A percentile compares a stretch with the other conserved stretches of the same genome.
phyloP scores from a whole-genome alignment of 2,888 invertebrate species.

The Synanthedon tipuliformis region DNA sequence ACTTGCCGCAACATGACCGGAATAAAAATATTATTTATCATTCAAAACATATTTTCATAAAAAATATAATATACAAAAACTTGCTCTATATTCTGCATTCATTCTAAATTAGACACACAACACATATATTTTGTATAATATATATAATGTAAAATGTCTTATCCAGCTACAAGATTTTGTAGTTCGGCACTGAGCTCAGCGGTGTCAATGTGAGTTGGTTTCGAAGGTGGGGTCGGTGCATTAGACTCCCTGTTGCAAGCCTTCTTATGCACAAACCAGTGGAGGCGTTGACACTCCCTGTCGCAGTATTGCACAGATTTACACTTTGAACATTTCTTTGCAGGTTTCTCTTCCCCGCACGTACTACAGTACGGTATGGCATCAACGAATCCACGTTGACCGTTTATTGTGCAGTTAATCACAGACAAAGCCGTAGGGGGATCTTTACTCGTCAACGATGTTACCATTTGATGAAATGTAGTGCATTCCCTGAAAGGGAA shows the following conservation, averaged over 20 bases:
- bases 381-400: slow-evolving; percentile 83
- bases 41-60: neutral
- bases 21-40: too few species aligned
- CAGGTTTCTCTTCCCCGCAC: slow-evolving; percentile 89
- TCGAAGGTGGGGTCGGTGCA: slow-evolving; percentile 28
- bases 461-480: slow-evolving; percentile 87
- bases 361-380: slow-evolving; percentile 80
- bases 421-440: slow-evolving; percentile 77
- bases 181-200: slow-evolving; percentile 62
- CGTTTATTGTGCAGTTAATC: slow-evolving; percentile 86
- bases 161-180: slow-evolving; percentile 61
- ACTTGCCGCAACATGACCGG: too few species aligned
- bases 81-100: neutral
- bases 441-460: slow-evolving; percentile 80
- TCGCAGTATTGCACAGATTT: slow-evolving; percentile 95
- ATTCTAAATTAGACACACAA: neutral
- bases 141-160: slow-evolving; percentile 9
- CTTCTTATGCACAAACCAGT: slow-evolving; percentile 93
- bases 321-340: slow-evolving; percentile 95
- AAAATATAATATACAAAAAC: neutral
- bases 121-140: neutral
- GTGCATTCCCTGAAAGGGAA: slow-evolving; percentile 93
- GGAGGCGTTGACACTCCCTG: slow-evolving; percentile 92
- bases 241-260: slow-evolving; percentile 77
- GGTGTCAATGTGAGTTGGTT: slow-evolving; percentile 46